Evolutionary conservation across 2,888 invertebrate genomes (phyloP).

Genomic region (Alentia gelatinosa): DNA sequence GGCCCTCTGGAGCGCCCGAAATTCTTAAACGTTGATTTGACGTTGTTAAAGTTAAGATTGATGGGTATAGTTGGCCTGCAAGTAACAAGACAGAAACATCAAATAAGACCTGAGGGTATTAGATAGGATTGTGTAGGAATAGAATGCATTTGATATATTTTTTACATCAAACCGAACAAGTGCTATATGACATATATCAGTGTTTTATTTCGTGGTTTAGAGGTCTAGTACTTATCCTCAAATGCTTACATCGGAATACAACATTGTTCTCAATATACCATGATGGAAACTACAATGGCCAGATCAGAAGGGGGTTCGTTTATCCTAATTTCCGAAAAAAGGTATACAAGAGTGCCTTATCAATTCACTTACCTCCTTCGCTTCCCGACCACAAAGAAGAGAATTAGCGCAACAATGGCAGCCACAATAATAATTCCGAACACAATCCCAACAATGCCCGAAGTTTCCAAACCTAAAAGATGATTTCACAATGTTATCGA

Average conservation of each 20-base stretch:
- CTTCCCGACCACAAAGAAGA: constrained; percentile 5
- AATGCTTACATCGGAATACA: no score
- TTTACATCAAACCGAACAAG: no score
- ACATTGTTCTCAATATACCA: no score
- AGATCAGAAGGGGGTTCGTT: no score
- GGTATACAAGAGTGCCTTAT: no score
- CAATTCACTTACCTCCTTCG: background rate
- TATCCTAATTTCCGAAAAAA: no score
- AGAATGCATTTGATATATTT: no score
- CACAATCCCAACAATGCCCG: background rate
- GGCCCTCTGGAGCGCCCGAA: background rate
- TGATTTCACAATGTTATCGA: background rate
- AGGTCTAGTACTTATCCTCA: no score
- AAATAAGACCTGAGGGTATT: background rate
- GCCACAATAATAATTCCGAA: background rate
- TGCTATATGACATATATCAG: no score
- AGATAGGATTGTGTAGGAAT: no score
- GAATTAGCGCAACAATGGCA: background rate
- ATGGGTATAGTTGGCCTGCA: background rate
- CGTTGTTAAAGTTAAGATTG: background rate
- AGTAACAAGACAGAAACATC: background rate
- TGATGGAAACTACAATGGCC: no score
- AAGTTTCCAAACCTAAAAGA: background rate
- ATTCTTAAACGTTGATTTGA: constrained; percentile 4
- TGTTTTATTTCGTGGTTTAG: no score